phyloP scores from a whole-genome alignment of 1,140 invertebrate species.

The Nephila pilipes region DNA sequence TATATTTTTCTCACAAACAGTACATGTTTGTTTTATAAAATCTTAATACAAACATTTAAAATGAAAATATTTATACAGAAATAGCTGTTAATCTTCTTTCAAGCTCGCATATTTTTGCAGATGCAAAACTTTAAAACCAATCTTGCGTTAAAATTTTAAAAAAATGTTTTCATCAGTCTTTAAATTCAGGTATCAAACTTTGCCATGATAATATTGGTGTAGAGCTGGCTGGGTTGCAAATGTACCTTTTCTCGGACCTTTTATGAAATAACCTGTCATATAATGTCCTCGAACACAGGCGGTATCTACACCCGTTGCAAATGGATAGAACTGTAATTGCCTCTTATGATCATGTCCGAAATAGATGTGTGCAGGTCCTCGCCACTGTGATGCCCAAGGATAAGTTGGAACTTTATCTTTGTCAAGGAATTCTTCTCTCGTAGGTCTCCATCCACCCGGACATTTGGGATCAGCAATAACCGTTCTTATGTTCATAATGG shows the following conservation, averaged over 20 bases:
- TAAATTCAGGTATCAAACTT: slow-evolving; percentile 53
- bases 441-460: slow-evolving; percentile 62
- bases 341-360: slow-evolving; percentile 81
- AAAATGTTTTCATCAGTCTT: slow-evolving; percentile 78
- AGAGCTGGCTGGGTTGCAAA: neutral
- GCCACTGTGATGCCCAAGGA: slow-evolving; percentile 80
- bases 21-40: too few relatives aligned
- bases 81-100: too few relatives aligned
- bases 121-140: too few relatives aligned
- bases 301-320: slow-evolving; percentile 81
- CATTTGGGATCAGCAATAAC: slow-evolving; percentile 76
- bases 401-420: slow-evolving; percentile 72
- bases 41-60: too few relatives aligned
- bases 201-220: neutral
- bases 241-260: neutral
- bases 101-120: too few relatives aligned
- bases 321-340: slow-evolving; percentile 79
- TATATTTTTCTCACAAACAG: too few relatives aligned
- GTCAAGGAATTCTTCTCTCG: slow-evolving; percentile 68
- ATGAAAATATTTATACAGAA: too few relatives aligned
- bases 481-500: slow-evolving; percentile 81
- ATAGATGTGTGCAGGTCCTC: slow-evolving; percentile 81
- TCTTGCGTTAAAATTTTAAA: neutral
- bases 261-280: slow-evolving; percentile 77
- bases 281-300: slow-evolving; percentile 80